These are phyloP conservation scores for Anthoscopus minutus DNA, from an alignment of 2,113 vertebrate species.

Conservation along the genomic window DNA sequence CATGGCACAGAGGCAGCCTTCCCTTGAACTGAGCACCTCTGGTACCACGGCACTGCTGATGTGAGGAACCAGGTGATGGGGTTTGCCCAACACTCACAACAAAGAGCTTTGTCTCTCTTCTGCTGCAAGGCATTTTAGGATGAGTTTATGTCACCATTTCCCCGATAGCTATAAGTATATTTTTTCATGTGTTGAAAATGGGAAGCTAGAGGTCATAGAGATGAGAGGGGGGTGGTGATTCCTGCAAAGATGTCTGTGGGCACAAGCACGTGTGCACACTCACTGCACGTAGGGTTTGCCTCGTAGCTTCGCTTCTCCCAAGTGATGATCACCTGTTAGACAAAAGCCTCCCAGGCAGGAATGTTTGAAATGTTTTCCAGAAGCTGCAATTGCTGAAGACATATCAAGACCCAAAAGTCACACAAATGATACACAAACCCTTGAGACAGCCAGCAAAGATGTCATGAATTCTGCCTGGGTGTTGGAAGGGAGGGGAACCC, in stretches of 20 bases:
- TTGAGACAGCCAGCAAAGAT: background rate
- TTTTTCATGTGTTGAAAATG: background rate
- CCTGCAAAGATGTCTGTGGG: background rate
- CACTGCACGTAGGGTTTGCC: background rate
- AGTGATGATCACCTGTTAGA: constrained; percentile 13
- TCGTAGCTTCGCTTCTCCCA: background rate
- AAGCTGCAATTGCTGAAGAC: constrained; percentile 51
- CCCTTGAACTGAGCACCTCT: background rate
- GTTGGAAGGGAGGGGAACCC: background rate
- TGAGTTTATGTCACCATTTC: background rate
- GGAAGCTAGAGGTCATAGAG: background rate
- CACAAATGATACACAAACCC: constrained; percentile 27
- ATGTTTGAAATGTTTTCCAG: constrained; percentile 52
- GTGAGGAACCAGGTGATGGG: background rate
- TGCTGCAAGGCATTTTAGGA: background rate
- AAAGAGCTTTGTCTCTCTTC: background rate
- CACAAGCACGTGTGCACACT: background rate
- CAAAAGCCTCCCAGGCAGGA: constrained; percentile 31
- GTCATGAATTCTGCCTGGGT: background rate
- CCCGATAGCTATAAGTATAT: background rate
- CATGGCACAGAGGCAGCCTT: accelerated
- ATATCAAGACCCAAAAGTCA: constrained; percentile 31
- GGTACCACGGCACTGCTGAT: accelerated
- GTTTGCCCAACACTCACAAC: background rate
- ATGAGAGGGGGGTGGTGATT: background rate